Evolutionary conservation across 2,113 vertebrate genomes (phyloP).

Genomic region (Scortum barcoo): DNA sequence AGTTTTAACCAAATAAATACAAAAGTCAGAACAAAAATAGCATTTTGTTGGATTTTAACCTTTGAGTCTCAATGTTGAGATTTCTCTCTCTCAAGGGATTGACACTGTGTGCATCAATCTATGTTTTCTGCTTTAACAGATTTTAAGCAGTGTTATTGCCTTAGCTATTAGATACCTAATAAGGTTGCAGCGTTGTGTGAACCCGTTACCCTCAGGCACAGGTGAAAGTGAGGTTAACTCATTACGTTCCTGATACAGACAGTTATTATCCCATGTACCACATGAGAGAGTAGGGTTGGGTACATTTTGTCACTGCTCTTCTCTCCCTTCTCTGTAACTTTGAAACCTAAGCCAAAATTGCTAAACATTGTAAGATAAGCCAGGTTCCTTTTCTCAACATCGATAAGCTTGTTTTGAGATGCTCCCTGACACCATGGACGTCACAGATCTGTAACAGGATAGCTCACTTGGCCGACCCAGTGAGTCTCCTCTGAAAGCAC

Average conservation of each 20-base stretch:
- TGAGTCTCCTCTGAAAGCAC: conserved; percentile 17
- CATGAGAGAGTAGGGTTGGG: conserved; percentile 17
- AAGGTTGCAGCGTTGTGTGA: no score
- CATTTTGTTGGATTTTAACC: no score
- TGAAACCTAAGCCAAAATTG: conserved; percentile 38
- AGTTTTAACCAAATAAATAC: no score
- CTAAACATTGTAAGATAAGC: conserved; percentile 41
- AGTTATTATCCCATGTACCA: conserved; percentile 18
- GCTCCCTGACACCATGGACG: conserved; percentile 22
- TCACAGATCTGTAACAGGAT: conserved; percentile 47
- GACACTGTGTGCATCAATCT: no score
- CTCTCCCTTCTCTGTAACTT: conserved; percentile 27
- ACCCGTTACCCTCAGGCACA: conserved; percentile 2
- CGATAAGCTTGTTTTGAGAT: conserved; percentile 40
- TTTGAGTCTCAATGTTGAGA: no score
- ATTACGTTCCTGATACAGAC: conserved; percentile 33
- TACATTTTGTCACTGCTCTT: conserved; percentile 34
- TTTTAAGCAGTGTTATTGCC: no score
- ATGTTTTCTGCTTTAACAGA: no score
- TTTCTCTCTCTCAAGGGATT: no score
- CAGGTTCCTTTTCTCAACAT: conserved; percentile 17
- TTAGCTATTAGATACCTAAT: no score
- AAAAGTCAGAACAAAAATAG: no score
- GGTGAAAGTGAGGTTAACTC: conserved; percentile 28
- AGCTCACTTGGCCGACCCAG: conserved; percentile 31